Evolutionary conservation across 2,113 vertebrate genomes (phyloP), one percentile per base, ranked within the genome.

Genomic region (Ramphastos sulfuratus): DNA sequence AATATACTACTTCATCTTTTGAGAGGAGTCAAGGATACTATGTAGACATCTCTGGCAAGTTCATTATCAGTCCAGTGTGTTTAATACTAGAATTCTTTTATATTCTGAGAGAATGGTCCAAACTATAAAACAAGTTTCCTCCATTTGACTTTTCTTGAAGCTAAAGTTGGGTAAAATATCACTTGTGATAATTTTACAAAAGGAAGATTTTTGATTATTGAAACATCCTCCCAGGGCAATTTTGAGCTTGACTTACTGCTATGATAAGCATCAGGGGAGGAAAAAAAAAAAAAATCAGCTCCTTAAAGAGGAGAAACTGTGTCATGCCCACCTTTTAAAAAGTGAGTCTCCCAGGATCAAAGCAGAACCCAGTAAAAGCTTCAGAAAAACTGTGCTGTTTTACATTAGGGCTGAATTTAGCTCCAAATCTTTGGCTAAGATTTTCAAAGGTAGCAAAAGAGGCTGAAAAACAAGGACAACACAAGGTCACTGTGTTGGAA

Each of bases 321-420:
- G 93, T 94, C 94, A 93, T 92, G 60, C 42, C 31, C 82, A 82
- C 89, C 87, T 95, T 96, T 94, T 91, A 93, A 89, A 96, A 96
- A 95, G 64, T 61, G 87, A 90, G 79, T 87, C 82, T 94, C 89
- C 91, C 37, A 77, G 82, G 85, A 94, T 94, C 86, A 96, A 96
- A 96, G 89, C 39, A 82, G 80, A 88, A 85, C 78, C 67, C 19
- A 79, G 81, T 56, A 92, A 93, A 94, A 90, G 92, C 90, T 85
- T 93, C 85, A 93, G 76, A 95, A 94, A 92, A 93, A 92, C n/a
- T 69, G 54, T 81, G 42, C 90, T 90, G 85, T 96, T 93, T 95
- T 96, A 96, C 94, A 96, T 93, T 69, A 79, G 76, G 82, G 70
- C 90, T 92, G 94, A 95, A 96, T 97, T 95, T 92, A 96, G 92